These are phyloP conservation scores for Julus scandinavius DNA, from an alignment of 2,888 invertebrate genomes.

Conservation along the genomic window DNA sequence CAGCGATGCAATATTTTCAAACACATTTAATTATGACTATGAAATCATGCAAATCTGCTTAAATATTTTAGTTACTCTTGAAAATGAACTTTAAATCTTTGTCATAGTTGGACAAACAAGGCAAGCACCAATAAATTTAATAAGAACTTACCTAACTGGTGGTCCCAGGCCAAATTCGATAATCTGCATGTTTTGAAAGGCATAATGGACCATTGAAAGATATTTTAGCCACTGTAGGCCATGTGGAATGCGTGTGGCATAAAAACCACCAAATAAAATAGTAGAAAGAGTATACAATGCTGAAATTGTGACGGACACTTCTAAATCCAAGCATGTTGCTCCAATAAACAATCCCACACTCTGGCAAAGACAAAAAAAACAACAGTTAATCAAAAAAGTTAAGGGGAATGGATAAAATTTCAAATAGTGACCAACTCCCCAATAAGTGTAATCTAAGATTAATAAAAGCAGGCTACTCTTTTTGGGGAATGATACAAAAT, in stretches of 20 bases:
- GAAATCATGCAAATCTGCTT: not conserved
- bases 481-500: not conserved
- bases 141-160: slow-evolving; percentile 73
- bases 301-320: slow-evolving; percentile 80
- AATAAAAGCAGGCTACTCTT: not conserved
- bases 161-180: slow-evolving; percentile 79
- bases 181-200: slow-evolving; percentile 83
- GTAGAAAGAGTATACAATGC: slow-evolving; percentile 81
- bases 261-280: slow-evolving; percentile 80
- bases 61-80: too few relatives aligned
- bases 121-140: not conserved
- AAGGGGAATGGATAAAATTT: not conserved
- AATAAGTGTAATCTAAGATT: not conserved
- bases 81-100: too few relatives aligned
- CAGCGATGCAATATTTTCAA: too few relatives aligned
- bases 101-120: not conserved
- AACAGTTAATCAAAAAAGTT: not conserved
- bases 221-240: slow-evolving; percentile 81
- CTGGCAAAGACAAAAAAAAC: slow-evolving; percentile 62
- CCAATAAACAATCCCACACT: slow-evolving; percentile 84
- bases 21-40: too few relatives aligned
- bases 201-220: slow-evolving; percentile 81
- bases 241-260: slow-evolving; percentile 78
- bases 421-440: not conserved
- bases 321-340: slow-evolving; percentile 80